Evolutionary conservation across 2,888 invertebrate genomes (phyloP).

Genomic region (Meliscaeva auricollis): DNA sequence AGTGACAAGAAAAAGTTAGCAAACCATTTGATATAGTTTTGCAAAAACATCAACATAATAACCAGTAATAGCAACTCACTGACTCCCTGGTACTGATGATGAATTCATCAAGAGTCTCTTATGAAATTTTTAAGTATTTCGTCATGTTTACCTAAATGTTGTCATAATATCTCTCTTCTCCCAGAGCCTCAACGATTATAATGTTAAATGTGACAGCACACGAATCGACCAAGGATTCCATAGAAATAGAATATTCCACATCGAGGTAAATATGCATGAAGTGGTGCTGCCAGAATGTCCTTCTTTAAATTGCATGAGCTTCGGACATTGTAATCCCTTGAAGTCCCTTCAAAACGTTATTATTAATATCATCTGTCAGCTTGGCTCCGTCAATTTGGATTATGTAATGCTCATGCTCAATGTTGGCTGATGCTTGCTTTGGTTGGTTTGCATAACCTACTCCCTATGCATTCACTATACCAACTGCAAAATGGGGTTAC

Average conservation of each 20-base stretch:
- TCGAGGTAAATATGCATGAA: constrained; percentile 29
- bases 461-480: neutral
- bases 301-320: constrained; percentile 42
- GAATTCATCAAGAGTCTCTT: constrained; percentile 9
- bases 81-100: constrained; percentile 9
- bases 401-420: constrained; percentile 51
- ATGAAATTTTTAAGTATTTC: constrained; percentile 15
- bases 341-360: constrained; percentile 34
- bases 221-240: constrained; percentile 5
- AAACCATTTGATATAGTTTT: constrained; percentile 40
- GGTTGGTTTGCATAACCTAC: constrained; percentile 37
- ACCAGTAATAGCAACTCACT: constrained; percentile 10
- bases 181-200: constrained; percentile 9
- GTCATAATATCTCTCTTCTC: neutral
- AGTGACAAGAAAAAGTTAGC: constrained; percentile 36
- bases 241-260: constrained; percentile 21
- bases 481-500: neutral
- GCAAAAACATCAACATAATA: constrained; percentile 25
- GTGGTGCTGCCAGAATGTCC: constrained; percentile 20
- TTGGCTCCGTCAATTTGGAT: constrained; percentile 34
- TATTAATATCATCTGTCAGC: constrained; percentile 50
- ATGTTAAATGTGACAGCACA: constrained; percentile 19
- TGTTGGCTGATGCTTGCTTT: neutral
- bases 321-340: constrained; percentile 34
- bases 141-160: constrained; percentile 17